phyloP scores from a whole-genome alignment of 2,888 invertebrate species.

The Drosophila paramelanica region DNA sequence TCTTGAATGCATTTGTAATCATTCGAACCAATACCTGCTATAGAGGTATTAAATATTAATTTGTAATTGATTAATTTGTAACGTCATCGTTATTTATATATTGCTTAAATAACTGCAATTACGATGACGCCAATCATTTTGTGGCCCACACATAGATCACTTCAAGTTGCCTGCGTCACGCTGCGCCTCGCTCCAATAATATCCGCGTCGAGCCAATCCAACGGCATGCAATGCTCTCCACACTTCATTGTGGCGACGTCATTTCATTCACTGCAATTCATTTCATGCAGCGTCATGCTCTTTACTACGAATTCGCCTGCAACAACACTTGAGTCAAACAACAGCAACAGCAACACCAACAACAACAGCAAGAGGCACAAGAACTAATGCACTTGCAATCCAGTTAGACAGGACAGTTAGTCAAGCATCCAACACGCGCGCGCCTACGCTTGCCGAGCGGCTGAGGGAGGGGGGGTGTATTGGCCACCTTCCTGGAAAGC shows the following conservation, averaged over 20 bases:
- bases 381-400: constrained; percentile 71
- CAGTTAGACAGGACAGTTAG: constrained; percentile 60
- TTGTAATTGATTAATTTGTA: too few relatives aligned
- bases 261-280: constrained; percentile 69
- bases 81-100: not conserved
- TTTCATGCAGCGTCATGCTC: constrained; percentile 70
- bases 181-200: not conserved
- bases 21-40: too few relatives aligned
- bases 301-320: constrained; percentile 61
- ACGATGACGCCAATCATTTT: constrained; percentile 1
- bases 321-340: constrained; percentile 6
- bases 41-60: too few relatives aligned
- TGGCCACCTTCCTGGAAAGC: constrained; percentile 57
- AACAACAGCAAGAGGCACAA: constrained; percentile 15
- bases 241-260: constrained; percentile 57
- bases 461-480: not conserved
- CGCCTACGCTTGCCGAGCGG: constrained; percentile 34
- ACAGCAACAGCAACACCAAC: constrained; percentile 8
- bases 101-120: constrained; percentile 1
- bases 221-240: not conserved
- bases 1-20: too few relatives aligned
- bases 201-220: too few relatives aligned
- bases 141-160: constrained; percentile 17
- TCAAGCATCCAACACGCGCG: constrained; percentile 71
- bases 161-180: constrained; percentile 4